Conservation (phyloP, 1,140 invertebrate species). For the Diorhabda carinulata region DNA sequence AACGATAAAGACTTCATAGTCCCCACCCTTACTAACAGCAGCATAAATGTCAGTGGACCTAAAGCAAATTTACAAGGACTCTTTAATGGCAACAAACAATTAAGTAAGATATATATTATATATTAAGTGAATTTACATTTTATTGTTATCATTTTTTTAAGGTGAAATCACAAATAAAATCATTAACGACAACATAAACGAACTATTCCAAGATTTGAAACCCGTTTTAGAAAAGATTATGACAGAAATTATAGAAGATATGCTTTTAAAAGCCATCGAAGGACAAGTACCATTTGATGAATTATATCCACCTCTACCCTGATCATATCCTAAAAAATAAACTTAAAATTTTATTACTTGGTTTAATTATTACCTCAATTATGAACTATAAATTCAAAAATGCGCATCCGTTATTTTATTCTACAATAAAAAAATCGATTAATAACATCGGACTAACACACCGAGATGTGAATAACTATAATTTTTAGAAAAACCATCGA, state of each 20-base stretch:
- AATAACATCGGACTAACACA: no score
- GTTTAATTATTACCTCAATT: no score
- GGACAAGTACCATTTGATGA: constrained; percentile 33
- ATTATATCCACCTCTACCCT: constrained; percentile 30
- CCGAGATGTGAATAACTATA: no score
- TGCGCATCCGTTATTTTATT: no score
- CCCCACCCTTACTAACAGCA: constrained; percentile 29
- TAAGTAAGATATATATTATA: constrained; percentile 27
- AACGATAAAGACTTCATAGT: constrained; percentile 23
- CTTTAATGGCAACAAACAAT: constrained; percentile 30
- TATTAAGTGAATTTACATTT: neutral
- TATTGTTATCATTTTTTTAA: constrained; percentile 21
- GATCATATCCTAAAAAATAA: no score
- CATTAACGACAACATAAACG: constrained; percentile 36
- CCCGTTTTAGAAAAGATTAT: constrained; percentile 35
- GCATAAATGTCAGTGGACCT: constrained; percentile 29
- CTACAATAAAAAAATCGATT: no score
- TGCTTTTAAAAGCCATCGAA: constrained; percentile 28
- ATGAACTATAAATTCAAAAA: no score
- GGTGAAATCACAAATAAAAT: constrained; percentile 35
- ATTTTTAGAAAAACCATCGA: no score
- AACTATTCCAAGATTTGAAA: constrained; percentile 35
- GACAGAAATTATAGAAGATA: constrained; percentile 30
- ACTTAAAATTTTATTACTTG: no score
- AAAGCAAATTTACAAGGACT: constrained; percentile 31